Evolutionary conservation across 2,113 vertebrate species (phyloP).

Genomic region (Hyla sarda): DNA sequence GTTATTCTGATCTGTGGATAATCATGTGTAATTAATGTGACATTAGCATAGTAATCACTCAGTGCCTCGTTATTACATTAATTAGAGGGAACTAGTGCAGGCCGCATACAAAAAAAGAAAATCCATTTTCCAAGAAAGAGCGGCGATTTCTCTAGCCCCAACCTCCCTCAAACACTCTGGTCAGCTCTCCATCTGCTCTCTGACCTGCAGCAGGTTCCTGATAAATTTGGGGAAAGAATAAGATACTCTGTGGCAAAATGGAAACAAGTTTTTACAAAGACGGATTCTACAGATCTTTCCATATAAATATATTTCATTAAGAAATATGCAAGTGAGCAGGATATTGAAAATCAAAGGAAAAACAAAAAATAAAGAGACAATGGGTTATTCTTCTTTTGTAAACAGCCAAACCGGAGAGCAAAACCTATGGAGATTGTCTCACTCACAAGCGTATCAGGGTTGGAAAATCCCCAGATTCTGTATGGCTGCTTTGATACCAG

Average conservation of each 20-base stretch:
- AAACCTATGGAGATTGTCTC: constrained; percentile 57
- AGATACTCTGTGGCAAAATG: constrained; percentile 42
- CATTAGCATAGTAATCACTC: constrained; percentile 52
- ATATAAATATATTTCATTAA: constrained; percentile 30
- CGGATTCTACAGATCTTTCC: constrained; percentile 22
- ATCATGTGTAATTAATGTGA: constrained; percentile 48
- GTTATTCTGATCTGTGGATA: constrained; percentile 52
- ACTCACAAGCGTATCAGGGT: constrained; percentile 46
- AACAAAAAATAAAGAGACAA: constrained; percentile 58
- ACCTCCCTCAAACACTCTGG: constrained; percentile 15
- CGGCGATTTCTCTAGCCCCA: not conserved
- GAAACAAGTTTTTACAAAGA: constrained; percentile 42
- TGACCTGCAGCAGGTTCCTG: constrained; percentile 37
- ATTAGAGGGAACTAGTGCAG: constrained; percentile 42
- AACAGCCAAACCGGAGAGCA: constrained; percentile 47
- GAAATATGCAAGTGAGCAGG: constrained; percentile 48
- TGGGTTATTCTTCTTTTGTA: constrained; percentile 52
- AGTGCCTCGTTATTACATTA: constrained; percentile 55
- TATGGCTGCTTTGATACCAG: constrained; percentile 30
- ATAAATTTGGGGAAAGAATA: constrained; percentile 8
- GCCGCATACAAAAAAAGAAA: not conserved
- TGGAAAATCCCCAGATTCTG: constrained; percentile 54
- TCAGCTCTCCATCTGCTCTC: constrained; percentile 27
- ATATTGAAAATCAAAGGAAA: constrained; percentile 42
- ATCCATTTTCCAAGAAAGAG: constrained; percentile 26